These are phyloP conservation scores for Hirundichthys speculiger DNA, from an alignment of 2,113 vertebrate species.

Conservation along the genomic window DNA sequence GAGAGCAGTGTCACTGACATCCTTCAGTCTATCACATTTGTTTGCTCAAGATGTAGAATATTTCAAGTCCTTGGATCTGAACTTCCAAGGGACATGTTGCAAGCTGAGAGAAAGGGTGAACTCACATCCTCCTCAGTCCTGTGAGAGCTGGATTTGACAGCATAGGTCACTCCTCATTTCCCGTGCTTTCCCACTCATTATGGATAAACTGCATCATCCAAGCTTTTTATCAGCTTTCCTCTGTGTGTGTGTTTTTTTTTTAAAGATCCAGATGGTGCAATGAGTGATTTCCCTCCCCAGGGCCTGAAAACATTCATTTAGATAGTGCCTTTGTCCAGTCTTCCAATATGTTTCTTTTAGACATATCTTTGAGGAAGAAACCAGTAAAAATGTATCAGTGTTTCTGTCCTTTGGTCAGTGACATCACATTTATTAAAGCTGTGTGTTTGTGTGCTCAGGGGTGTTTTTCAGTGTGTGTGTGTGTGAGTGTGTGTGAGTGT, in stretches of 20 bases:
- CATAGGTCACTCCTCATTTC: conserved; percentile 65
- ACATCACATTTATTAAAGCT: conserved; percentile 73
- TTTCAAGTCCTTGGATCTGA: conserved; percentile 29
- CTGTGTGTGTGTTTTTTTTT: no score
- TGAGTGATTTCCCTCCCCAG: conserved; percentile 44
- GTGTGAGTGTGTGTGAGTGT: conserved; percentile 32
- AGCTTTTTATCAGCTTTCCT: conserved; percentile 63
- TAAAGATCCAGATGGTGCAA: conserved; percentile 53
- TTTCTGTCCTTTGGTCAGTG: conserved; percentile 69
- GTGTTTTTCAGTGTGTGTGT: conserved; percentile 33
- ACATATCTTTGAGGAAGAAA: conserved; percentile 70
- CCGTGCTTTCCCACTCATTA: conserved; percentile 58
- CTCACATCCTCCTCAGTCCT: conserved; percentile 19
- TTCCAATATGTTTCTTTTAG: conserved; percentile 63
- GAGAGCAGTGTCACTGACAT: conserved; percentile 9
- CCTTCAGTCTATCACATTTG: conserved; percentile 22
- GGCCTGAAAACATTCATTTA: conserved; percentile 75
- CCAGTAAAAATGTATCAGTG: conserved; percentile 67
- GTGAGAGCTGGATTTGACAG: conserved; percentile 23
- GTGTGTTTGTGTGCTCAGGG: conserved; percentile 35
- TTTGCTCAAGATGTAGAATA: conserved; percentile 34
- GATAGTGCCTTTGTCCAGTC: conserved; percentile 75
- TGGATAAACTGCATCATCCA: conserved; percentile 47
- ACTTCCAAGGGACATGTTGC: conserved; percentile 14
- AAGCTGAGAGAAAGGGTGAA: conserved; percentile 17